These are phyloP conservation scores for Hemicrepidius hirtus DNA, from an alignment of 2,888 invertebrate genomes.

Conservation along the genomic window DNA sequence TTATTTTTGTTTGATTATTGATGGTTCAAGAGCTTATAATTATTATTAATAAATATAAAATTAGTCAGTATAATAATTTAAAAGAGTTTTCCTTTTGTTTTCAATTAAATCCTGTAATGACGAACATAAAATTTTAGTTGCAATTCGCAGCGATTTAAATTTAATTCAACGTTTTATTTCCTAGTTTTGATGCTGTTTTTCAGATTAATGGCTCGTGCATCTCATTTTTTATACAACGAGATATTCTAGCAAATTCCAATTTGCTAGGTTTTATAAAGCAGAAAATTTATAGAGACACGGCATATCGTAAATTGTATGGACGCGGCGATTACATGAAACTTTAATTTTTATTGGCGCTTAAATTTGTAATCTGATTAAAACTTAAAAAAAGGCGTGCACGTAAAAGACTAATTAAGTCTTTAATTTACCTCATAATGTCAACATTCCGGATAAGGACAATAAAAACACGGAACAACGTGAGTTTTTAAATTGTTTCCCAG, in stretches of 20 bases:
- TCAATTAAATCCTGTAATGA: not conserved
- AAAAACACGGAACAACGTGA: not conserved
- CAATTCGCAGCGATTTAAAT: slow-evolving; percentile 12
- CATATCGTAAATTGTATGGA: not conserved
- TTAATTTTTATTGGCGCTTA: slow-evolving; percentile 12
- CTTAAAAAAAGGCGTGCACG: not conserved
- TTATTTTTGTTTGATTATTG: too few relatives aligned
- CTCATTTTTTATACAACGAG: not conserved
- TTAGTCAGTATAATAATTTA: too few relatives aligned
- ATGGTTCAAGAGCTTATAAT: too few relatives aligned
- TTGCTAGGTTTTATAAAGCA: slow-evolving; percentile 12
- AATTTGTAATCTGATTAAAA: slow-evolving; percentile 18
- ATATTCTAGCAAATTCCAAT: slow-evolving; percentile 7
- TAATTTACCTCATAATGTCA: not conserved
- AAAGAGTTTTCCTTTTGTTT: too few relatives aligned
- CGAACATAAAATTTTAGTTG: not conserved
- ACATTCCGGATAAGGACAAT: not conserved
- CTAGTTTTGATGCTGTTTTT: not conserved
- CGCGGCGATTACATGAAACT: slow-evolving; percentile 1
- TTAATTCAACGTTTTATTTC: slow-evolving; percentile 23
- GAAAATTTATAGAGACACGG: slow-evolving; percentile 13
- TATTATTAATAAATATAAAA: too few relatives aligned
- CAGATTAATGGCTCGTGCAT: slow-evolving; percentile 9
- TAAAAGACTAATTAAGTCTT: slow-evolving; percentile 7
- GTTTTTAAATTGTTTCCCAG: not conserved